These are phyloP conservation scores for Calephelis perditalis DNA, from an alignment of 2,888 invertebrate species.

Conservation along the genomic window DNA sequence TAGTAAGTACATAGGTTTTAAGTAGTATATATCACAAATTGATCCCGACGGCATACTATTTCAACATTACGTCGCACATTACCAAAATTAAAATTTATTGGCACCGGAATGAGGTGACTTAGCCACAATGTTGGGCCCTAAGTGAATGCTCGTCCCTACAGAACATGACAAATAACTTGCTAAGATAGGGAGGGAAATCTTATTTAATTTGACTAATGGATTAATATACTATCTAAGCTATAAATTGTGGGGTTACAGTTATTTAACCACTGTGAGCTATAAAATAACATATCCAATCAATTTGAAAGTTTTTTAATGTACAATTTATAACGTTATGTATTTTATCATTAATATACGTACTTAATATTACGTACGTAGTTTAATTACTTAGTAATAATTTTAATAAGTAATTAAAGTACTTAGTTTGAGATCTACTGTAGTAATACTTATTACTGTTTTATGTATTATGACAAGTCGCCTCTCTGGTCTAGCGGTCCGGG, in stretches of 20 bases:
- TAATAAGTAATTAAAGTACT: no score
- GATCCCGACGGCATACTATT: conserved; percentile 26
- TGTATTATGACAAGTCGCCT: no score
- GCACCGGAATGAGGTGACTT: conserved; percentile 65
- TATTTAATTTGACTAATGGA: conserved; percentile 74
- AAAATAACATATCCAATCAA: neutral
- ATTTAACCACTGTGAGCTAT: conserved; percentile 5
- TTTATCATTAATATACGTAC: no score
- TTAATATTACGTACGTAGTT: no score
- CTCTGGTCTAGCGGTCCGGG: no score
- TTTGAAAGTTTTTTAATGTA: neutral
- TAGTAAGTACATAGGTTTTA: no score
- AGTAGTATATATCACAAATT: no score
- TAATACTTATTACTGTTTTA: no score
- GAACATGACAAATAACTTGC: conserved; percentile 66
- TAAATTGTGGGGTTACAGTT: conserved; percentile 16
- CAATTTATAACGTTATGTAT: no score
- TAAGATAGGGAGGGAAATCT: conserved; percentile 66
- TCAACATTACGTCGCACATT: conserved; percentile 39
- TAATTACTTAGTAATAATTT: no score
- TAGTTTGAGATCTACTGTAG: no score
- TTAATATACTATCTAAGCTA: conserved; percentile 39
- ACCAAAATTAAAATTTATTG: conserved; percentile 62
- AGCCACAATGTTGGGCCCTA: conserved; percentile 64
- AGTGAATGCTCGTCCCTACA: conserved; percentile 50